Base-by-base conservation (phyloP, 2,797 vertebrate genomes). In the Syngnathus acus region DNA sequence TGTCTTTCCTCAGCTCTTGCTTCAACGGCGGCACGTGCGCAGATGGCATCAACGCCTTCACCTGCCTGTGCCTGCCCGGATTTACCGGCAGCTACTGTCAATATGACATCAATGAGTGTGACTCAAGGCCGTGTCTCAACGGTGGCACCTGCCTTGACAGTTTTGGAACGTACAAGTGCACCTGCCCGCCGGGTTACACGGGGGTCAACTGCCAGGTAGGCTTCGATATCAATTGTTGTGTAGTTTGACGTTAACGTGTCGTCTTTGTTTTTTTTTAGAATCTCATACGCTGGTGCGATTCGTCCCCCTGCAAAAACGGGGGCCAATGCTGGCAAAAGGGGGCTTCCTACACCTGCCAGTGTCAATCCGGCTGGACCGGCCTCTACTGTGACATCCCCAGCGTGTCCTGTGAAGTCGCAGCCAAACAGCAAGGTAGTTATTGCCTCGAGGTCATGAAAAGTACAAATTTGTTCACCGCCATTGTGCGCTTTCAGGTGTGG, bases 71-170 rank as follows among this genome's bases (percentile, higher is more conserved):
- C 50, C 92, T 92, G 0, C 84, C 94, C 0, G 97, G 97, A 65
- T 98, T 99, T 89, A 98, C 96, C 0, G 95, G 97, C 75, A 96
- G 91, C 90, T 98, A 99, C 82, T 99, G 97, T 37, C 94, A 99
- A 64, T 94, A 98, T 0, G 93, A 99, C 62, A 93, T 99, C 79
- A 94, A 98, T 0, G 97, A 99, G 87, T 99, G 97, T 0, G 94
- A 98, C 89, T 99, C 97, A 16, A 93, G 91, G 72, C 97, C 97
- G 0, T 99, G 97, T 78, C 86, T 96, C 71, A 96, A 99, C 0
- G 97, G 95, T 0, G 97, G 96, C 68, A 95, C 94, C 0, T 99
- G 97, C 65, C 94, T 96, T 61, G 97, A 99, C 85, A 95, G 95
- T 87, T 98, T 95, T 0, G 97, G 97, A 21, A 94, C 94, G 0